Conservation (phyloP, 2,888 invertebrate genomes). For the Epicampocera succincta region DNA sequence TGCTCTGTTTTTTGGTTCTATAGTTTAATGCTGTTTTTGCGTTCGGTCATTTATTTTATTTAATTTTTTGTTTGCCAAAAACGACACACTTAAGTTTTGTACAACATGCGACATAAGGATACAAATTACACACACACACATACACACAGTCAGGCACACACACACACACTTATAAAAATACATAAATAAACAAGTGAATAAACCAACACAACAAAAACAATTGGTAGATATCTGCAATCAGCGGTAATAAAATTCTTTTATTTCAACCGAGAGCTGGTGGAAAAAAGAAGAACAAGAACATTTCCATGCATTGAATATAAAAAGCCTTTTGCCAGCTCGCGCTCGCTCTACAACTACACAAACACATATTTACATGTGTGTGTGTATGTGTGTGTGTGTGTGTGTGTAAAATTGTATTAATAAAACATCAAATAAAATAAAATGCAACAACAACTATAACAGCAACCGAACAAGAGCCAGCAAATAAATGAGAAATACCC, state of each 20-base stretch:
- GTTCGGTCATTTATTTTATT: slow-evolving; percentile 53
- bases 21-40: slow-evolving; percentile 54
- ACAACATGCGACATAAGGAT: slow-evolving; percentile 64
- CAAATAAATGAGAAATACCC: slow-evolving; percentile 50
- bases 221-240: slow-evolving; percentile 67
- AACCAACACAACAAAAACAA: slow-evolving; percentile 30
- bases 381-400: too few relatives aligned
- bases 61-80: slow-evolving; percentile 55
- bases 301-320: slow-evolving; percentile 57
- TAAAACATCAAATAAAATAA: slow-evolving; percentile 52
- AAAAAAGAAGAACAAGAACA: slow-evolving; percentile 32
- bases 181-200: slow-evolving; percentile 26
- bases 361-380: too few relatives aligned
- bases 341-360: slow-evolving; percentile 20
- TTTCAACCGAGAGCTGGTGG: slow-evolving; percentile 41
- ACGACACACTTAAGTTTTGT: slow-evolving; percentile 60
- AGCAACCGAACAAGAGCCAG: slow-evolving; percentile 40
- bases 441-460: slow-evolving; percentile 42
- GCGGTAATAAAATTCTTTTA: slow-evolving; percentile 66
- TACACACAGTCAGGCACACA: slow-evolving; percentile 3
- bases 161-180: neutral
- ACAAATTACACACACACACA: slow-evolving; percentile 11
- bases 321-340: slow-evolving; percentile 29
- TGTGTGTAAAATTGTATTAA: slow-evolving; percentile 33
- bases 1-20: slow-evolving; percentile 8